phyloP scores from a whole-genome alignment of 2,113 vertebrate species.

The Trematocara marginatum region DNA sequence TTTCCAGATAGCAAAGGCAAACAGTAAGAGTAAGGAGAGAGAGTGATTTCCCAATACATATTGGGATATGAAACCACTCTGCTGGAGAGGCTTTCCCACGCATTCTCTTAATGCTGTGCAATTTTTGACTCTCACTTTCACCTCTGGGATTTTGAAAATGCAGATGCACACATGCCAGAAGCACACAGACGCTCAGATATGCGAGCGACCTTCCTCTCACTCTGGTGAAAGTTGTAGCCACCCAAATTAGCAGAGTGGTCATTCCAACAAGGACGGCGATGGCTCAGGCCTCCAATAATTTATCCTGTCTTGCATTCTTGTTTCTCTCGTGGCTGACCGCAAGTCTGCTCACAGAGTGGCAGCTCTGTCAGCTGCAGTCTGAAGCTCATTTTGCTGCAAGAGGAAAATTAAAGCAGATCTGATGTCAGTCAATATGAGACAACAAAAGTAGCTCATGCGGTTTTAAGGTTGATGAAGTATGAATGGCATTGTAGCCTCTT shows the following conservation, averaged over 20 bases:
- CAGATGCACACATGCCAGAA: conserved; percentile 25
- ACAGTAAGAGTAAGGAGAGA: not conserved
- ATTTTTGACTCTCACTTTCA: conserved; percentile 25
- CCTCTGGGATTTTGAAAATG: conserved; percentile 24
- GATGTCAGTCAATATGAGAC: not conserved
- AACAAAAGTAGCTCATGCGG: not conserved
- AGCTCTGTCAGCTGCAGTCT: not conserved
- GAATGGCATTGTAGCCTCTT: not conserved
- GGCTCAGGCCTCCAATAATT: not conserved
- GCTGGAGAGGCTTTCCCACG: not conserved
- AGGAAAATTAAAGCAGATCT: not conserved
- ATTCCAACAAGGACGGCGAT: not conserved
- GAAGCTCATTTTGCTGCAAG: not conserved
- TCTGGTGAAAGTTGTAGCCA: not conserved
- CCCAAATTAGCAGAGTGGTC: conserved; percentile 24
- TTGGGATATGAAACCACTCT: conserved; percentile 7
- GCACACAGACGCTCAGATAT: not conserved
- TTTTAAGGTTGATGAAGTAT: not conserved
- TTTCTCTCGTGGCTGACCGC: not conserved
- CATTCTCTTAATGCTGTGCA: not conserved
- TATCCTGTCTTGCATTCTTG: not conserved
- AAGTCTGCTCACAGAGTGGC: not conserved
- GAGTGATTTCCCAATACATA: not conserved
- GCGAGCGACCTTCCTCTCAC: conserved; percentile 4
- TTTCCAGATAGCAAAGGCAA: conserved; percentile 22